Base-by-base conservation (phyloP, 2,113 vertebrate genomes). In the Stigmatopora argus region DNA sequence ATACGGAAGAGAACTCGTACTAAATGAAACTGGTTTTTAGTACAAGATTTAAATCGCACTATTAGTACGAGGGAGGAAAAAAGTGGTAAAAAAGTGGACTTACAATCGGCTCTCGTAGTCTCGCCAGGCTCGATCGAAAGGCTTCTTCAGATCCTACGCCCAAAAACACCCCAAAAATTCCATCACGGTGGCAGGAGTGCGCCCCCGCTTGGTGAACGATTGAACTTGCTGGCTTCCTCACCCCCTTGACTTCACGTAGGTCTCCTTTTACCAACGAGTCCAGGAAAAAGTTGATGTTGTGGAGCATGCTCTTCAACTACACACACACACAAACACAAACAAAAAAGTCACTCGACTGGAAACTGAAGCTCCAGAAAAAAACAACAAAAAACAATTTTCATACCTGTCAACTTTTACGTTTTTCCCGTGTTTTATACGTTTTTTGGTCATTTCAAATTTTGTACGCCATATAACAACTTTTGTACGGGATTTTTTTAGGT, bases 251-350 rank as follows among this genome's bases (percentile, higher is more conserved):
- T 68, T 87, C 86, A 68, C 83, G 60, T 73, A 87, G 83, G 77
- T 87, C 86, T 65, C 86, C 86, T 83, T 87, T 87, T 19, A 86
- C 83, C 73, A 87, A 58, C 14, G 86, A 83, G 60, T 87, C 86
- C 78, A 87, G 67, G 78, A 87, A 87, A 77, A 87, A 87, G 80
- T 87, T 85, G 69, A 87, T 80, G 74, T 87, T 87, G 78, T 86
- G 83, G 11, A 87, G 82, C 82, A 87, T 84, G 71, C 86, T 87
- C 74, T 87, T 87, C 10, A 87, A 61, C 86, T 87, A 47, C 45
- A 69, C 19, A 71, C 34, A 69, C 26, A 76, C 19, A 68, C 5
- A 71, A 0, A 67, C 1, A 67, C 21, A 71, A 12, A 69, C 3
- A 69, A 0, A 34, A 59, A 44, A 41, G 6, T 41, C 26, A 31